Conservation (phyloP, 2,797 vertebrate genomes). For the Arnoldichthys spilopterus region DNA sequence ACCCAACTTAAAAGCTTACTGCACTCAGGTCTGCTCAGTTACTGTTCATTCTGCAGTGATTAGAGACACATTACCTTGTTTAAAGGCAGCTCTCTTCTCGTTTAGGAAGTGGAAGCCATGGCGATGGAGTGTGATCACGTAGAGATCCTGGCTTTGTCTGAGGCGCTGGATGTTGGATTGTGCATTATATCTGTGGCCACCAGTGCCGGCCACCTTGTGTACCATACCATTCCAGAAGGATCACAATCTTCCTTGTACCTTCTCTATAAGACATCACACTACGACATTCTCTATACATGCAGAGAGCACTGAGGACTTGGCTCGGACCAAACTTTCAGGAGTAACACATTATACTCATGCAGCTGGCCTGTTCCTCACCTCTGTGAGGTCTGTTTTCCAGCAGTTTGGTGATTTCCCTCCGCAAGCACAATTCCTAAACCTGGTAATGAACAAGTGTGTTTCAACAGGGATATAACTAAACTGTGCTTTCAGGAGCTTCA, state of each 20-base stretch:
- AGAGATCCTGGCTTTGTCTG: slow-evolving; percentile 81
- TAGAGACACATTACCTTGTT: background rate
- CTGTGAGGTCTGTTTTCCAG: too few species aligned
- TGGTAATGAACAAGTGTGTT: too few species aligned
- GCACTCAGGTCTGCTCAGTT: slow-evolving; percentile 81
- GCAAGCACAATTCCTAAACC: too few species aligned
- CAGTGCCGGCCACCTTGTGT: slow-evolving; percentile 69
- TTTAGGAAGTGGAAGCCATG: slow-evolving; percentile 81
- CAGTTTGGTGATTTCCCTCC: too few species aligned
- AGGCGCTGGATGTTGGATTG: slow-evolving; percentile 76
- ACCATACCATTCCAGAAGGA: slow-evolving; percentile 82
- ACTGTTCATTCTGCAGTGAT: background rate
- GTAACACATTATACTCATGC: too few species aligned
- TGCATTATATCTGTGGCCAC: slow-evolving; percentile 80
- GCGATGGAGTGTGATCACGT: slow-evolving; percentile 81
- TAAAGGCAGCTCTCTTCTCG: background rate
- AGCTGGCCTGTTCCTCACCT: too few species aligned
- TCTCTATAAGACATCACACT: slow-evolving; percentile 80
- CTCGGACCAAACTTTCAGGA: background rate
- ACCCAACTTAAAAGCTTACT: slow-evolving; percentile 80
- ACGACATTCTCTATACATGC: slow-evolving; percentile 76
- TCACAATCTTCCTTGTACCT: slow-evolving; percentile 74
- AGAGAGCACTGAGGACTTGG: slow-evolving; percentile 54
- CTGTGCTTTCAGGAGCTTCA: too few species aligned
- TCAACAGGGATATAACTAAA: too few species aligned